Base-by-base conservation (phyloP, 2,888 invertebrate species). In the Linnaemya tessellans region DNA sequence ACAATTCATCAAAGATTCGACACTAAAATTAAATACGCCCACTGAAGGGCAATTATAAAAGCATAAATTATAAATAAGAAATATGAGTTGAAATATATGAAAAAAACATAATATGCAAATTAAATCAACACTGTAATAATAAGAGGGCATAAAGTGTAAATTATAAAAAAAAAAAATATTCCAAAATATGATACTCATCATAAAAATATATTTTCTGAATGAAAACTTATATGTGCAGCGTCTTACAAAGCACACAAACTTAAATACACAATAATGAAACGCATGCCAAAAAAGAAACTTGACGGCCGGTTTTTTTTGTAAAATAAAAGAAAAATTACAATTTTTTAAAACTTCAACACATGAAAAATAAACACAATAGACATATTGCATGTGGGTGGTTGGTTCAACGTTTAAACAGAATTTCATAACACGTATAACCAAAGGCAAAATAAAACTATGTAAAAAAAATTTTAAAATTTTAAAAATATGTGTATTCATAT, bases 11-110 rank as follows among this genome's bases (percentile, higher is more conserved):
- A 81, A 78, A 74, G 56, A 78, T 78, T 74, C 78, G 78, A 81
- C 74, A 70, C 78, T 79, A 60, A 81, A 81, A 81, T 73, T 78
- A 62, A 84, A 81, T 79, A 84, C 84, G 84, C 84, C 81, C 70
- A 79, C 84, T 85, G 68, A 79, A 75, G 73, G 79, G 78, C 84
- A 85, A 85, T 85, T 85, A 85, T 79, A 81, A 81, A 74, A 3
- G 84, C 81, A 81, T 85, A 81, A 85, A 85, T 85, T 85, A 79
- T 65, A 70, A 35, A 73, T 18, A 65, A 18, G 11, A 35, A 74
- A 74, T 56, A 79, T 73, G 79, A 38, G 62, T 77, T 67, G 70
- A 77, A 70, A 8, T 67, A 80, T 74, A 22, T 51, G 38, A 56
- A 81, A 43, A 70, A 77, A 62, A 68, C 70, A 71, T 74, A 81